Evolutionary conservation across 2,888 invertebrate genomes (phyloP).

Genomic region (Ichneumoninae sp.): DNA sequence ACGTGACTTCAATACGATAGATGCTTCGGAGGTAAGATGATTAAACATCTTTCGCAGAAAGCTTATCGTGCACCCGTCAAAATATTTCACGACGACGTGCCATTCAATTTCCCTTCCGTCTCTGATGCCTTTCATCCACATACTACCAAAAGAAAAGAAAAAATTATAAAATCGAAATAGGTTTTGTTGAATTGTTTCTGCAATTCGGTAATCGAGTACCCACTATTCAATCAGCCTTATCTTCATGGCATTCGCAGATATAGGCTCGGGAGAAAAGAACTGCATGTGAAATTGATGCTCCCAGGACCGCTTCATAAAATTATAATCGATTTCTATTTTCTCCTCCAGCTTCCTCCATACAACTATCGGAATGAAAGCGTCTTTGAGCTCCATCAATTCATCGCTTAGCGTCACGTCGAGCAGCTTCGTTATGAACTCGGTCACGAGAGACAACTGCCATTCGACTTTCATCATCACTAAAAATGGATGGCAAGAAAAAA

Average conservation of each 20-base stretch:
- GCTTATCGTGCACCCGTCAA: constrained; percentile 75
- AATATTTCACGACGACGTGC: constrained; percentile 71
- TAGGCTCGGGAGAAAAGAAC: constrained; percentile 74
- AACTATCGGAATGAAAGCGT: constrained; percentile 72
- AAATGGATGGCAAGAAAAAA: background rate
- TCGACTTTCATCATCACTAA: constrained; percentile 58
- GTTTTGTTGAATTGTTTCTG: background rate
- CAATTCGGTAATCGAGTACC: constrained; percentile 59
- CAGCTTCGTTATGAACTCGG: constrained; percentile 73
- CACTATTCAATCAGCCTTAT: constrained; percentile 79
- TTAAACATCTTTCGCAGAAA: constrained; percentile 72
- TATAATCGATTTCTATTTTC: constrained; percentile 69
- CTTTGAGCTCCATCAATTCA: constrained; percentile 75
- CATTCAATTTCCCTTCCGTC: constrained; percentile 73
- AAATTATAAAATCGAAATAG: background rate
- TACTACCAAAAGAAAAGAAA: constrained; percentile 67
- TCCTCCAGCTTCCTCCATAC: constrained; percentile 77
- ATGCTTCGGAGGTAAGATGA: constrained; percentile 61
- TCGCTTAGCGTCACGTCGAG: constrained; percentile 71
- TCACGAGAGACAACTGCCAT: constrained; percentile 72
- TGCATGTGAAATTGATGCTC: constrained; percentile 76
- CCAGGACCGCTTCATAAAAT: constrained; percentile 75
- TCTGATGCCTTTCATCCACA: constrained; percentile 72
- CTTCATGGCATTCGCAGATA: constrained; percentile 77
- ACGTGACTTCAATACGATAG: constrained; percentile 9